A percentile compares a stretch with the other conserved stretches of the same genome.
phyloP scores from a whole-genome alignment of 2,888 invertebrate species.

The Amphimallon solstitiale region DNA sequence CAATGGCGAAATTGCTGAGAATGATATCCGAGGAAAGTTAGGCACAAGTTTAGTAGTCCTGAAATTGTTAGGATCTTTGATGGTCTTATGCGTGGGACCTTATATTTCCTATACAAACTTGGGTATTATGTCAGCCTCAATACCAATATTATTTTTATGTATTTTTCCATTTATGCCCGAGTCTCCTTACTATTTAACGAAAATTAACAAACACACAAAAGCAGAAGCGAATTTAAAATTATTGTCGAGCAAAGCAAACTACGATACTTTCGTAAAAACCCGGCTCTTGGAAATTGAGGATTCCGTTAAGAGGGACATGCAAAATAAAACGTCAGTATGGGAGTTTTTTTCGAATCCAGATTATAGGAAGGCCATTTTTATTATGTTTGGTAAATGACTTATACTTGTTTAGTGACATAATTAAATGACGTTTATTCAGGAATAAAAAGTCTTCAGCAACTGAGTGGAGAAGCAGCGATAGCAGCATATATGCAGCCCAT shows the following conservation, averaged over 20 bases:
- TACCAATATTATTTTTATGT: conserved; percentile 59
- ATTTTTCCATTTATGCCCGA: conserved; percentile 63
- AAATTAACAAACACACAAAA: conserved; percentile 55
- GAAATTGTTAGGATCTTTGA: conserved; percentile 60
- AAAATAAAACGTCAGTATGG: conserved; percentile 51
- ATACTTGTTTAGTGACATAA: background rate
- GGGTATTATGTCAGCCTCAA: conserved; percentile 54
- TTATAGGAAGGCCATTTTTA: conserved; percentile 41
- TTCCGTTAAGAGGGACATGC: conserved; percentile 56
- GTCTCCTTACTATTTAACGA: conserved; percentile 63
- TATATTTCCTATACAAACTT: conserved; percentile 58
- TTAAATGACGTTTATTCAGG: conserved; percentile 57
- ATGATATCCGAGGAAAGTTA: conserved; percentile 65
- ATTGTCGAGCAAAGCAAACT: conserved; percentile 56
- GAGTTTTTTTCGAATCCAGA: conserved; percentile 53
- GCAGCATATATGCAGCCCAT: conserved; percentile 71
- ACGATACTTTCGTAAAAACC: conserved; percentile 53
- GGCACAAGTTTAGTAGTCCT: conserved; percentile 53
- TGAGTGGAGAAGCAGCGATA: conserved; percentile 69
- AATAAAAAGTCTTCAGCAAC: conserved; percentile 68
- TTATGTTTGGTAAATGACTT: conserved; percentile 35
- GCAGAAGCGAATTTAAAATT: conserved; percentile 53
- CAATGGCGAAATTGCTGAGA: conserved; percentile 61
- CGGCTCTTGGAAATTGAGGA: conserved; percentile 60
- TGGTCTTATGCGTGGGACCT: conserved; percentile 59